These are phyloP conservation scores for Orthosia incerta DNA, from an alignment of 2,888 invertebrate genomes.

Conservation along the genomic window DNA sequence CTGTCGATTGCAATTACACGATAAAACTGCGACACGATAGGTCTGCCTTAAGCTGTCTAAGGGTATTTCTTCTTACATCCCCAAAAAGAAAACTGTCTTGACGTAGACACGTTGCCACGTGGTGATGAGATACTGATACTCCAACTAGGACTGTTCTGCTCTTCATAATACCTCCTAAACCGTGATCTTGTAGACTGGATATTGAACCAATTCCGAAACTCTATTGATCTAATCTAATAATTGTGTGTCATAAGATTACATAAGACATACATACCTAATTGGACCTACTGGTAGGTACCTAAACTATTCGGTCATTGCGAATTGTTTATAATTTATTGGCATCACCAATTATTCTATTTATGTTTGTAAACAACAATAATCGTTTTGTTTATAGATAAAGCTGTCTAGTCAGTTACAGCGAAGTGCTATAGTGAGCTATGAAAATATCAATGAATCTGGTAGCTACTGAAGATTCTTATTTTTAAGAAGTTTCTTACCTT, in stretches of 20 bases:
- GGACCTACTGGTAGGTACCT: neutral
- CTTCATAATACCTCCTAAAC: too few species aligned
- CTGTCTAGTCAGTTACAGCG: constrained; percentile 23
- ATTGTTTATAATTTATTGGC: constrained; percentile 19
- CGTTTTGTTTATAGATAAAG: constrained; percentile 26
- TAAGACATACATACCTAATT: neutral
- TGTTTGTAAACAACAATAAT: constrained; percentile 35
- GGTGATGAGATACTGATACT: too few species aligned
- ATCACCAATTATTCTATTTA: constrained; percentile 17
- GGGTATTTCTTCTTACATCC: too few species aligned
- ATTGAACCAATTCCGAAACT: neutral
- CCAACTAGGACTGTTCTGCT: too few species aligned
- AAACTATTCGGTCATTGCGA: neutral
- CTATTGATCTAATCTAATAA: neutral
- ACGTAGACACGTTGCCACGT: too few species aligned
- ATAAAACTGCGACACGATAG: too few species aligned
- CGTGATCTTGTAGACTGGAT: neutral
- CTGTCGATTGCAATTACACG: too few species aligned
- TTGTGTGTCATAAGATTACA: neutral
- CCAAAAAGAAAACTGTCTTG: too few species aligned
- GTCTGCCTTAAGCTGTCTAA: too few species aligned
- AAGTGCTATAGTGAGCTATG: constrained; percentile 35
- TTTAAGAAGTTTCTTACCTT: neutral
- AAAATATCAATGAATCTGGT: neutral
- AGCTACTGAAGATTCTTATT: neutral